A percentile compares a stretch with the other conserved stretches of the same genome.
These are phyloP conservation scores for Drosophila recens DNA, from an alignment of 2,888 invertebrate genomes.

Conservation along the genomic window DNA sequence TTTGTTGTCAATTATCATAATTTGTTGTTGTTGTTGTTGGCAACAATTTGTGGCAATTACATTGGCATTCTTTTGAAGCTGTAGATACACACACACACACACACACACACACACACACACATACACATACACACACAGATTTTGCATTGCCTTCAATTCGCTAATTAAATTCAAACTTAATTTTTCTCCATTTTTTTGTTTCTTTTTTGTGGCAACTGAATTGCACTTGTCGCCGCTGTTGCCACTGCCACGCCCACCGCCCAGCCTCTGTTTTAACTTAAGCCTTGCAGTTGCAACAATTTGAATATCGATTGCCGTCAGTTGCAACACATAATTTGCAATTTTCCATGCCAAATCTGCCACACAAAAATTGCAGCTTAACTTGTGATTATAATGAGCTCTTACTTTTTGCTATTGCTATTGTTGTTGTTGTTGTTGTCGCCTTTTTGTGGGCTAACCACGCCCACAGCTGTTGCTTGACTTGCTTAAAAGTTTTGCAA, in stretches of 20 bases:
- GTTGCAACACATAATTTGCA: conserved; percentile 47
- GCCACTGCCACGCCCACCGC: conserved; percentile 38
- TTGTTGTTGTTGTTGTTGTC: conserved; percentile 6
- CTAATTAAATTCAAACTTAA: conserved; percentile 64
- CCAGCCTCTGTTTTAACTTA: neutral
- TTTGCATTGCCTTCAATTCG: conserved; percentile 32
- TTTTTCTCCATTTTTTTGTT: neutral
- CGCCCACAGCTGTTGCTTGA: conserved; percentile 14
- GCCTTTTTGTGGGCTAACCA: conserved; percentile 28
- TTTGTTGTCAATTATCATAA: conserved; percentile 69
- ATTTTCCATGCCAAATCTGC: conserved; percentile 48
- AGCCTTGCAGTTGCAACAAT: conserved; percentile 1
- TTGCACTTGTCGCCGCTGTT: conserved; percentile 69
- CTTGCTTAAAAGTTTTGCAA: too few relatives aligned
- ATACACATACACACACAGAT: neutral
- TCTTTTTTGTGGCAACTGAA: conserved; percentile 33
- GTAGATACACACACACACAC: conserved; percentile 11
- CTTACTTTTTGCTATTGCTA: conserved; percentile 1
- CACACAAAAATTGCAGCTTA: conserved; percentile 1
- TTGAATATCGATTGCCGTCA: conserved; percentile 23
- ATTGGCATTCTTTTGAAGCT: conserved; percentile 49
- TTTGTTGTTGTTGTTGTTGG: conserved; percentile 39
- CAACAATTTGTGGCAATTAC: conserved; percentile 65
- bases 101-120: neutral
- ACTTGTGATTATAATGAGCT: conserved; percentile 25